Evolutionary conservation across 2,888 invertebrate genomes (phyloP).

Genomic region (Harmothoe impar): DNA sequence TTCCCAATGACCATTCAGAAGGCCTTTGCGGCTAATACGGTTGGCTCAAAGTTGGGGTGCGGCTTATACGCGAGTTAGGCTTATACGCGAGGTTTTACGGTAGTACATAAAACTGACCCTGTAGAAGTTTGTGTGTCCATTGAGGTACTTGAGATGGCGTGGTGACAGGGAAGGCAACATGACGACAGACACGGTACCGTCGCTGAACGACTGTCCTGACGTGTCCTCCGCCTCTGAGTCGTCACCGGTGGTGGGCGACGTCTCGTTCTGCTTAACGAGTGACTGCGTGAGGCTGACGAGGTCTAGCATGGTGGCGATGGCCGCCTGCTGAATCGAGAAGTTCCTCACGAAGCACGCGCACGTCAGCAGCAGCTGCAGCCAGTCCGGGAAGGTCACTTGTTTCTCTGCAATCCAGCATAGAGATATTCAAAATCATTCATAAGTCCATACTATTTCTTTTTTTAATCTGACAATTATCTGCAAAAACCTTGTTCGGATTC

Average conservation of each 20-base stretch:
- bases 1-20: too few relatives aligned
- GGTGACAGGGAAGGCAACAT: conserved; percentile 89
- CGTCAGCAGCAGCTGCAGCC: conserved; percentile 89
- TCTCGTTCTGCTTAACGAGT: conserved; percentile 73
- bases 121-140: conserved; percentile 88
- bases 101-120: conserved; percentile 83
- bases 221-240: conserved; percentile 44
- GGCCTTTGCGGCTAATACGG: too few relatives aligned
- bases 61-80: too few relatives aligned
- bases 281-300: conserved; percentile 87
- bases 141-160: conserved; percentile 88
- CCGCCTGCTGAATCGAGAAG: conserved; percentile 85
- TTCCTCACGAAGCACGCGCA: conserved; percentile 88
- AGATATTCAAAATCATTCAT: background rate
- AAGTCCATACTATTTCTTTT: too few relatives aligned
- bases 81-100: too few relatives aligned
- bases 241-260: conserved; percentile 39
- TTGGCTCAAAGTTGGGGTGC: too few relatives aligned
- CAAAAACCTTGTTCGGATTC: too few relatives aligned
- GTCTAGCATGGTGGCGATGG: conserved; percentile 90
- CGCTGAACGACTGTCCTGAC: conserved; percentile 45
- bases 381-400: conserved; percentile 84
- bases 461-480: too few relatives aligned
- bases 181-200: conserved; percentile 86
- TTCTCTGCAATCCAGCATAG: conserved; percentile 76